Evolutionary conservation across 2,888 invertebrate genomes (phyloP).

Genomic region (Hofmannophila pseudospretella): DNA sequence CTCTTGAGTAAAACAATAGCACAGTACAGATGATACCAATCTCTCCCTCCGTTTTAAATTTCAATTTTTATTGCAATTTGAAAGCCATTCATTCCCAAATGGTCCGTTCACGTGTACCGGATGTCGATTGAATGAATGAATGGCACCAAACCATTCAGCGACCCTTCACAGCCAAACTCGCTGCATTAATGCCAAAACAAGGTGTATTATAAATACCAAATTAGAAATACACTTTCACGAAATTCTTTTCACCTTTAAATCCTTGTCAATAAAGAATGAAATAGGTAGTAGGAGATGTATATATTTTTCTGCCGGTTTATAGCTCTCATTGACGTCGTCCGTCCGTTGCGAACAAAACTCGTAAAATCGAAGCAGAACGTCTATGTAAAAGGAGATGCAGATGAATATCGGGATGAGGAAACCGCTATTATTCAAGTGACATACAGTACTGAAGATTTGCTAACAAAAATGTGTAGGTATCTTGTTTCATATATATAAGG

Average conservation of each 20-base stretch:
- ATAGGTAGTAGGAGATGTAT: conserved; percentile 23
- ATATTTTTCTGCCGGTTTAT: conserved; percentile 37
- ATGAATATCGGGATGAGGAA: conserved; percentile 69
- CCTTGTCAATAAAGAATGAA: conserved; percentile 27
- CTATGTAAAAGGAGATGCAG: conserved; percentile 61
- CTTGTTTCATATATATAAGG: too few relatives aligned
- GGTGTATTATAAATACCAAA: conserved; percentile 42
- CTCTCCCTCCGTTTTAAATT: conserved; percentile 18
- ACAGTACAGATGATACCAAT: conserved; percentile 22
- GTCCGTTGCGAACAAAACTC: conserved; percentile 48
- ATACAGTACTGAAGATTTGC: conserved; percentile 24
- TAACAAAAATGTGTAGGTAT: too few relatives aligned
- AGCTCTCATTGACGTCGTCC: conserved; percentile 53
- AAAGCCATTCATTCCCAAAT: conserved; percentile 32
- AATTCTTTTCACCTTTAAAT: conserved; percentile 17
- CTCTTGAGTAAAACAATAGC: conserved; percentile 17
- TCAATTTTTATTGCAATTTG: conserved; percentile 45
- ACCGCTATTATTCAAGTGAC: conserved; percentile 52
- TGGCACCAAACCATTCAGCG: conserved; percentile 52
- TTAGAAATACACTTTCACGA: conserved; percentile 12
- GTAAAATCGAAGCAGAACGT: conserved; percentile 67
- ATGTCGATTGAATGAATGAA: conserved; percentile 46
- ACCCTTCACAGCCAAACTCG: conserved; percentile 51
- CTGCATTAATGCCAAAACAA: conserved; percentile 60
- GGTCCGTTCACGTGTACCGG: conserved; percentile 64